phyloP scores from a whole-genome alignment of 2,113 vertebrate species.

The Lycocorax pyrrhopterus region DNA sequence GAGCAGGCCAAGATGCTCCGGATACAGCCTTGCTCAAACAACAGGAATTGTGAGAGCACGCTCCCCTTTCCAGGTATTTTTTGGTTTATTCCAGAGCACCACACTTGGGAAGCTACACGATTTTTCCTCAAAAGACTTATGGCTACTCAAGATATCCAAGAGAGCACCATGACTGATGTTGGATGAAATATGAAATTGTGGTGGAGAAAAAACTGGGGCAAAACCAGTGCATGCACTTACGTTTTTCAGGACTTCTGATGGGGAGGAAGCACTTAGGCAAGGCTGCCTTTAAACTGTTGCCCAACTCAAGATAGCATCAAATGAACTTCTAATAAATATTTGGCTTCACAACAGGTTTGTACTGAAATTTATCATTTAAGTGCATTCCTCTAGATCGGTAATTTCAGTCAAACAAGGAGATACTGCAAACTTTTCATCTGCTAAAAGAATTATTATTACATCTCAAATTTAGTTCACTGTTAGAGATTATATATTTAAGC shows the following conservation, averaged over 20 bases:
- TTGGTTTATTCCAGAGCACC: neutral
- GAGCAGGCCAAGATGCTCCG: neutral
- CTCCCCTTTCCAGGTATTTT: neutral
- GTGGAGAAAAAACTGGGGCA: neutral
- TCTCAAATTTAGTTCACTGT: neutral
- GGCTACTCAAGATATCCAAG: neutral
- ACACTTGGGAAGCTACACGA: neutral
- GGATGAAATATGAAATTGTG: neutral
- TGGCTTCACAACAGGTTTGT: neutral
- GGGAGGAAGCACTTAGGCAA: neutral
- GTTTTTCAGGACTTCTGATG: neutral
- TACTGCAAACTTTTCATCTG: neutral
- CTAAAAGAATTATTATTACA: neutral
- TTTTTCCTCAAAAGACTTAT: neutral
- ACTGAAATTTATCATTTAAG: neutral
- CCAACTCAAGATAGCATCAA: neutral
- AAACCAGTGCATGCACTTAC: neutral
- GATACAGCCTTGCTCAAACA: neutral
- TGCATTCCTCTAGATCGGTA: neutral
- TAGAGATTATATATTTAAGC: neutral
- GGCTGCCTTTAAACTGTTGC: neutral
- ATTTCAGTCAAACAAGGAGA: neutral
- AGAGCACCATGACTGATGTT: rapidly evolving
- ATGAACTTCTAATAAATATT: neutral
- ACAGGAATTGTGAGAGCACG: rapidly evolving